A percentile compares a stretch with the other conserved stretches of the same genome.
Conservation (phyloP, 2,113 vertebrate species). For the Thermophis baileyi region DNA sequence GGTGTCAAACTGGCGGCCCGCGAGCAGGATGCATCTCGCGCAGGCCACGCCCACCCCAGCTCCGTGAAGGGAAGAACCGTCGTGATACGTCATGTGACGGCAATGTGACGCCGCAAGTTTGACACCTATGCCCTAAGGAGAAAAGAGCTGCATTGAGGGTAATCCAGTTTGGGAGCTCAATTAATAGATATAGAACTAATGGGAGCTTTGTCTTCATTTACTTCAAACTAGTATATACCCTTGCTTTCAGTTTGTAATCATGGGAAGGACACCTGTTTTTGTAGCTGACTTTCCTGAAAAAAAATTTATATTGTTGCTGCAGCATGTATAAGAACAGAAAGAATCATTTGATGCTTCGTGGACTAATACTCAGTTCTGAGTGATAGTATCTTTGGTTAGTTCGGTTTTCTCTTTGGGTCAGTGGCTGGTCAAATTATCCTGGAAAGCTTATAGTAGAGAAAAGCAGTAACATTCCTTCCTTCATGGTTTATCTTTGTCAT, state of each 20-base stretch:
- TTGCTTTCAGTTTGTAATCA: not conserved
- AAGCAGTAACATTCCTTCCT: not conserved
- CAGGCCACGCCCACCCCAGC: no score
- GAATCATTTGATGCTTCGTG: no score
- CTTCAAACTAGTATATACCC: not conserved
- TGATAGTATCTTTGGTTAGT: not conserved
- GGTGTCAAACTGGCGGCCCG: no score
- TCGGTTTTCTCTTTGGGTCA: not conserved
- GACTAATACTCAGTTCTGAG: not conserved
- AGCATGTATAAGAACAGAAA: not conserved
- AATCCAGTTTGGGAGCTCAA: not conserved
- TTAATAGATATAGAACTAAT: not conserved
- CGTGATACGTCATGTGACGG: no score
- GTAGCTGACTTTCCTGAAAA: not conserved
- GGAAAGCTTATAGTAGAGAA: no score
- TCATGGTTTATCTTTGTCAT: not conserved
- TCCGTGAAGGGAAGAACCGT: no score
- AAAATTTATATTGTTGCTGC: not conserved
- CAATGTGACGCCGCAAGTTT: no score
- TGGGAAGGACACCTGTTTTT: not conserved
- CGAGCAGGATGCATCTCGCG: no score
- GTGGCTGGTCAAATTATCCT: not conserved
- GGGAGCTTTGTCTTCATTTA: not conserved
- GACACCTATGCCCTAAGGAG: not conserved
- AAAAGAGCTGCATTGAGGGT: not conserved